Conservation (phyloP, 2,888 invertebrate genomes). For the Volucella inanis region DNA sequence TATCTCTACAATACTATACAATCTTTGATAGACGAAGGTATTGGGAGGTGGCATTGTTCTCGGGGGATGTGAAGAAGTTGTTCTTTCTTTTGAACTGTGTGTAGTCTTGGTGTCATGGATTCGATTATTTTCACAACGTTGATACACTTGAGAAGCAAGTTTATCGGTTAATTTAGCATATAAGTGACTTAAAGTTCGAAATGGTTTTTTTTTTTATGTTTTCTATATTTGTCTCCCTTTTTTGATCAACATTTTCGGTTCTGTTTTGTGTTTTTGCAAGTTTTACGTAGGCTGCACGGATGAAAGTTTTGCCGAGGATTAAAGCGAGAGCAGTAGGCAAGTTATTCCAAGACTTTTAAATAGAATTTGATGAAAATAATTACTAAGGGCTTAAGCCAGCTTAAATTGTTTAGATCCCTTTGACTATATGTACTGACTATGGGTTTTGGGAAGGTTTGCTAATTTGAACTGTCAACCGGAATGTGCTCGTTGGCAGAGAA, state of each 20-base stretch:
- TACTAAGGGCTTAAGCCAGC: conserved; percentile 50
- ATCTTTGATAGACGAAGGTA: no score
- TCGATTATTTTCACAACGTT: background rate
- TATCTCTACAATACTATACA: no score
- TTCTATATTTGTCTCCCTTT: background rate
- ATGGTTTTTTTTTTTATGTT: background rate
- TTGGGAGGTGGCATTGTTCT: no score
- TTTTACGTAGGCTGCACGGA: background rate
- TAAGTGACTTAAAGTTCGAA: conserved; percentile 39
- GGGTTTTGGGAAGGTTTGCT: no score
- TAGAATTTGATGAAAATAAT: conserved; percentile 39
- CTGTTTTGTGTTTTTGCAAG: background rate
- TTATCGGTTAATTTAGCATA: conserved; percentile 40
- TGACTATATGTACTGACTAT: no score
- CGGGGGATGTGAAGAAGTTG: background rate
- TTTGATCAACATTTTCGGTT: conserved; percentile 30
- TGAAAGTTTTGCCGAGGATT: conserved; percentile 23
- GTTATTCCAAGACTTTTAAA: conserved; percentile 28
- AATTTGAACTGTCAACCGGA: no score
- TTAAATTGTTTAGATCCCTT: conserved; percentile 32
- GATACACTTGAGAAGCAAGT: conserved; percentile 16
- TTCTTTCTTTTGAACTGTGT: conserved; percentile 4
- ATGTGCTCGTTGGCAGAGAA: no score
- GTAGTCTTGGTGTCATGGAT: background rate
- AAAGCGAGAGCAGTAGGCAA: conserved; percentile 12